These are phyloP conservation scores for Cryptus viduatorius DNA, from an alignment of 2,888 invertebrate genomes.

Conservation along the genomic window DNA sequence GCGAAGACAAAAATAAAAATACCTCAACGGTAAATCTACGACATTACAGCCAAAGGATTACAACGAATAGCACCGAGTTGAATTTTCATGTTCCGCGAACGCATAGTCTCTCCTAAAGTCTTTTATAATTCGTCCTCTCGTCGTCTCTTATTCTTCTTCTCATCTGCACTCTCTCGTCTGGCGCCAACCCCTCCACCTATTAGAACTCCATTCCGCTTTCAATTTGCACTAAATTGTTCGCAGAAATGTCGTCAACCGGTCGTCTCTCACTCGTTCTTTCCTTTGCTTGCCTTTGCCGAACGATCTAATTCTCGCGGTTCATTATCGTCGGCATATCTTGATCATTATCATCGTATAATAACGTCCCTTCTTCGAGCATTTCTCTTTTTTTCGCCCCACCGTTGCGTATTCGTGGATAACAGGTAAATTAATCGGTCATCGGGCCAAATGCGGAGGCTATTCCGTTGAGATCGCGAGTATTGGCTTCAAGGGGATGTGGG, in stretches of 20 bases:
- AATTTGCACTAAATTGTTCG: conserved; percentile 76
- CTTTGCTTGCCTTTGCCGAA: conserved; percentile 39
- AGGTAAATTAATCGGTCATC: conserved; percentile 72
- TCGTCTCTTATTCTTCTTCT: neutral
- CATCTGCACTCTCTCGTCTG: conserved; percentile 12
- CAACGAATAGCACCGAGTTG: neutral
- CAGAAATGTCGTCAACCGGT: conserved; percentile 57
- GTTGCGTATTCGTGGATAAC: conserved; percentile 61
- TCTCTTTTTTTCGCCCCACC: conserved; percentile 24
- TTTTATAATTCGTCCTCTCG: conserved; percentile 7
- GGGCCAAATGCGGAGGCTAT: neutral
- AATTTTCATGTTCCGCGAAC: conserved; percentile 6
- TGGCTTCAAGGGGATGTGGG: neutral
- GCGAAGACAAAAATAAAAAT: neutral
- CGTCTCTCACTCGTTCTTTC: conserved; percentile 51
- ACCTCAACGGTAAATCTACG: neutral
- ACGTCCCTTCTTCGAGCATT: conserved; percentile 12
- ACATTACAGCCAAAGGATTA: neutral
- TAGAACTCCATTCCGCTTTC: conserved; percentile 72
- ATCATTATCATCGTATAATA: conserved; percentile 38
- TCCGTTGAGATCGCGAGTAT: neutral
- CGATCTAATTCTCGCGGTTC: conserved; percentile 49
- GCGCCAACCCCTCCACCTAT: conserved; percentile 57
- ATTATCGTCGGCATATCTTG: conserved; percentile 47
- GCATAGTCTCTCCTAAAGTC: neutral